Base-by-base conservation (phyloP, 2,113 vertebrate genomes). In the Semnornis frantzii region DNA sequence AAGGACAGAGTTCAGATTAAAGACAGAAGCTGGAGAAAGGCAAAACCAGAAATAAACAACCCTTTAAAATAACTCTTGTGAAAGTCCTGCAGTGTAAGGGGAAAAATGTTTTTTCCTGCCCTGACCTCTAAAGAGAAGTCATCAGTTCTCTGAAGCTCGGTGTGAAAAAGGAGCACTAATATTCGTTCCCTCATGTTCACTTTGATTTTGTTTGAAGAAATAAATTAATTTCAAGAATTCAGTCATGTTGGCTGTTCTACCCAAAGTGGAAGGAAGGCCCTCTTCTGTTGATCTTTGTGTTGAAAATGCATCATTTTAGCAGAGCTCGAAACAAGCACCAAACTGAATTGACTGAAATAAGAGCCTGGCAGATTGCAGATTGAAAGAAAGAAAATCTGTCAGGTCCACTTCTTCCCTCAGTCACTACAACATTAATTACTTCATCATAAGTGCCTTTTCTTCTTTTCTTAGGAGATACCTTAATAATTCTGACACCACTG, bases 1-100 rank as follows among this genome's bases (percentile, higher is more conserved):
- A 90, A 94, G 93, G 65, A 72, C 91, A 92, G 79, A 95, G 91
- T 91, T 93, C 95, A 94, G 65, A 91, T 94, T 92, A 92, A 88
- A 96, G 85, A 65, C 64, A 85, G 79, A 83, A 91, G 31, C 42
- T 82, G 57, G 82, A 79, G 66, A 89, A 92, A 93, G 64, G 23
- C 66, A 74, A 95, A 39, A 14, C 68, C 92, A 92, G 82, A 85
- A 94, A 94, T 88, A 95, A 96, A 93, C 72, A 96, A 50, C 28
- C n/a, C 48, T 80, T 82, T 91, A 89, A 87, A 96, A 87, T 91
- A 89, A 52, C 52, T 92, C 72, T 92, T 94, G 69, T 71, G 54
- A 72, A 95, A 91, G 52, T 92, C 85, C 48, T 95, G 85, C 69
- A 81, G 76, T 34, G 48, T 89, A 94, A 94, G 63, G 66, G 80